phyloP scores from a whole-genome alignment of 2,888 invertebrate genomes.

The Lordiphosa andalusiaca region DNA sequence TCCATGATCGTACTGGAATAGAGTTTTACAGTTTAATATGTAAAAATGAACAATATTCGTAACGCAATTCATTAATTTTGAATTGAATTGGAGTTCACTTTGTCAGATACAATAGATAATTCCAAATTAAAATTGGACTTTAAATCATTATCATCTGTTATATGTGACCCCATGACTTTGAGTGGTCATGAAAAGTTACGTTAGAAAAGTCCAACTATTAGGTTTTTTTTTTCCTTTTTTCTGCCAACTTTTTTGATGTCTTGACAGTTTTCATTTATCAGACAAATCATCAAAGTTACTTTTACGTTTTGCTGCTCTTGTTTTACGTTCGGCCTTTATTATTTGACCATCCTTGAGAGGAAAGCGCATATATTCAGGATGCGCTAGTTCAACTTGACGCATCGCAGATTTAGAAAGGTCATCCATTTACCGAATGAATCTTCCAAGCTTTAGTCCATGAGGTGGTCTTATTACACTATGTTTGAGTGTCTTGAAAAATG shows the following conservation, averaged over 20 bases:
- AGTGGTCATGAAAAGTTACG: background rate
- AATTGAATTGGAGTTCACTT: background rate
- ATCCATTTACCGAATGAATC: background rate
- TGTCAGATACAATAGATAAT: background rate
- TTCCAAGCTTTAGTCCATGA: background rate
- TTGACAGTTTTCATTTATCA: background rate
- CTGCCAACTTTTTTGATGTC: conserved; percentile 6
- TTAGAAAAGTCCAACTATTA: background rate
- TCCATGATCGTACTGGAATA: background rate
- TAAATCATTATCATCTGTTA: background rate
- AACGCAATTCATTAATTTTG: background rate
- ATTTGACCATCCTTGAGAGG: background rate
- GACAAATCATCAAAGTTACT: background rate
- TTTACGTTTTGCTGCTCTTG: background rate
- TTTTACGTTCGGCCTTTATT: background rate
- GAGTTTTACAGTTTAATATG: background rate
- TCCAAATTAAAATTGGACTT: background rate
- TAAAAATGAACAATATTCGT: background rate
- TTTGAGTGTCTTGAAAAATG: background rate
- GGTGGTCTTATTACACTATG: background rate
- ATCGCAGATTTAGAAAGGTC: background rate
- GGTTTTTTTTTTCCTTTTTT: conserved; percentile 2
- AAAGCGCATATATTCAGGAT: background rate
- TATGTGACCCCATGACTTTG: background rate
- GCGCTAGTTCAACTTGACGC: background rate